Evolutionary conservation across 2,888 invertebrate genomes (phyloP).

Genomic region (Euphydryas editha): DNA sequence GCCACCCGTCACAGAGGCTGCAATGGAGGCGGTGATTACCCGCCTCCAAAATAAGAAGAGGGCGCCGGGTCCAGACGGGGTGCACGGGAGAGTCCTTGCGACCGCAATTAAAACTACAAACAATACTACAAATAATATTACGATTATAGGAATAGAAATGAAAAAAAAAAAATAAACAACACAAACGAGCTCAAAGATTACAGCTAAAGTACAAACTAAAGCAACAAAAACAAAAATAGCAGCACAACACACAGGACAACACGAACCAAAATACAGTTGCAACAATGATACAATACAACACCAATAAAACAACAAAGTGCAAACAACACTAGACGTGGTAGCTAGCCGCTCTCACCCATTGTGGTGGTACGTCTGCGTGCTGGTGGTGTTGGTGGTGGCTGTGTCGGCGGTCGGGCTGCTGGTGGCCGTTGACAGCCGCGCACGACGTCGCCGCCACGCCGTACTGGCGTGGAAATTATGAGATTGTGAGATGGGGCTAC

Average conservation of each 20-base stretch:
- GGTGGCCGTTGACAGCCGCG: constrained; percentile 77
- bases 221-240: not conserved
- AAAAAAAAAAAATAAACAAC: not conserved
- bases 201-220: not conserved
- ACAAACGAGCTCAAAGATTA: not conserved
- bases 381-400: constrained; percentile 71
- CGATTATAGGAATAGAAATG: not conserved
- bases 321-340: constrained; percentile 13
- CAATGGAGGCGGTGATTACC: no score
- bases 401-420: constrained; percentile 73
- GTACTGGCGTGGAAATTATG: constrained; percentile 60
- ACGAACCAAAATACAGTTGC: not conserved
- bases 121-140: not conserved
- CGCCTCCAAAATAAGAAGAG: no score
- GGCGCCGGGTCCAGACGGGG: no score
- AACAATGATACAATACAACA: constrained; percentile 1
- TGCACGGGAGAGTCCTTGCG: no score
- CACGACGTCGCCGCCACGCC: constrained; percentile 82
- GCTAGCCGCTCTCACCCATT: constrained; percentile 56
- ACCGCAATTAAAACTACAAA: not conserved
- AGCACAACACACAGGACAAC: not conserved
- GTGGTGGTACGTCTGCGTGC: constrained; percentile 79
- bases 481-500: constrained; percentile 27
- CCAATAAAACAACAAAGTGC: not conserved
- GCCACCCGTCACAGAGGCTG: no score